phyloP scores from a whole-genome alignment of 2,797 vertebrate species.

The Tragelaphus eurycerus region DNA sequence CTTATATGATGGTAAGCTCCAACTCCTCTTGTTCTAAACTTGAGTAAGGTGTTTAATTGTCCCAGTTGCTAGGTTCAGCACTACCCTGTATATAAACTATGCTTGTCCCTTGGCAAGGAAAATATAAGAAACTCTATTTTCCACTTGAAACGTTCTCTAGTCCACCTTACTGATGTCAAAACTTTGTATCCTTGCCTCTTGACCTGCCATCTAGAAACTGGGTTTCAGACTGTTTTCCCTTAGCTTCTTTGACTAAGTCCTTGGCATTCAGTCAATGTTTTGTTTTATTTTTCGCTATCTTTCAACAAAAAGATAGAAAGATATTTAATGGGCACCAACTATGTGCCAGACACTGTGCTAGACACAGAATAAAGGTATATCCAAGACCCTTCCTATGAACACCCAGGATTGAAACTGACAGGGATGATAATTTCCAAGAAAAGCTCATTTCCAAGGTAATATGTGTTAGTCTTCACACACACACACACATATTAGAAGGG shows the following conservation, averaged over 20 bases:
- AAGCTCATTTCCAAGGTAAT: constrained; percentile 36
- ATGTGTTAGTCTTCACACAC: background rate
- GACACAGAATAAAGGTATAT: background rate
- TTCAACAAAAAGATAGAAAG: background rate
- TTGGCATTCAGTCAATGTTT: background rate
- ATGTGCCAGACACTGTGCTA: background rate
- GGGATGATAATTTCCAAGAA: constrained; percentile 45
- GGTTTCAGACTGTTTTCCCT: background rate
- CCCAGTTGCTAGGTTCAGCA: background rate
- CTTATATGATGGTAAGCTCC: background rate
- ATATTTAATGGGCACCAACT: background rate
- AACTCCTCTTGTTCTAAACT: background rate
- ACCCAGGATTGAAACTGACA: constrained; percentile 33
- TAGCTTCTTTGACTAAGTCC: background rate
- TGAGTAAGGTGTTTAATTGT: background rate
- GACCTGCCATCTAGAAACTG: background rate
- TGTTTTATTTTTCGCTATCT: background rate
- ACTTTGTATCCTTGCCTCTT: background rate
- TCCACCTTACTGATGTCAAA: background rate
- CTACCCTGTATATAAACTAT: background rate
- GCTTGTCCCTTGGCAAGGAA: background rate
- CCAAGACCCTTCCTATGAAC: background rate
- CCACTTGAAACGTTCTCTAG: background rate
- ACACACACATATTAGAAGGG: background rate
- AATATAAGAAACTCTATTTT: background rate